Evolutionary conservation across 1,140 invertebrate species (phyloP).

Genomic region (Zaprionus camerounensis): DNA sequence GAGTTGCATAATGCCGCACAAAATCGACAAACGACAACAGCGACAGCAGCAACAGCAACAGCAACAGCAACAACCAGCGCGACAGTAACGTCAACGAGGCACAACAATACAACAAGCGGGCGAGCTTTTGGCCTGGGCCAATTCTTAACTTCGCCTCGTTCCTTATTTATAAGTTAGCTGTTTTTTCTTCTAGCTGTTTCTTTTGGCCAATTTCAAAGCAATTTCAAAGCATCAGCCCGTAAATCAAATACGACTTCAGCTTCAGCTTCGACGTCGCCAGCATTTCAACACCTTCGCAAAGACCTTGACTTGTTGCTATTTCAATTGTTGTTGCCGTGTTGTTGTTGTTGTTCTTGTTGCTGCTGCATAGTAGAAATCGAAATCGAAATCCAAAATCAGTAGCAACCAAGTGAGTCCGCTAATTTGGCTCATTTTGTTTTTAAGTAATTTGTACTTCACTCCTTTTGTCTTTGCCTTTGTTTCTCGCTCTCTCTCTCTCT

Average conservation of each 20-base stretch:
- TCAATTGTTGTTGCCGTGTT: conserved; percentile 16
- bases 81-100: conserved; percentile 17
- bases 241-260: conserved; percentile 71
- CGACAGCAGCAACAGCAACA: conserved; percentile 23
- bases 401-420: conserved; percentile 75
- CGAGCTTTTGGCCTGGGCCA: conserved; percentile 49
- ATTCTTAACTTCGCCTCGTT: conserved; percentile 71
- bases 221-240: conserved; percentile 76
- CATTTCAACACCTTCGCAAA: conserved; percentile 82
- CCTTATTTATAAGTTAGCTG: conserved; percentile 35
- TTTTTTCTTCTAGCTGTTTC: neutral
- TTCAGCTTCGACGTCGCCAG: conserved; percentile 49
- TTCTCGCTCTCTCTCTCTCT: neutral
- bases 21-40: conserved; percentile 65
- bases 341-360: conserved; percentile 4
- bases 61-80: conserved; percentile 25
- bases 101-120: conserved; percentile 37
- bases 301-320: conserved; percentile 67
- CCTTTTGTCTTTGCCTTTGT: conserved; percentile 32
- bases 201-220: conserved; percentile 73
- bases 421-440: conserved; percentile 81
- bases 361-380: conserved; percentile 63
- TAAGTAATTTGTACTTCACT: conserved; percentile 77
- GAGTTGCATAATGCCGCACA: conserved; percentile 83
- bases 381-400: conserved; percentile 71